Evolutionary conservation across 2,113 vertebrate species (phyloP), one percentile per base, ranked within the genome.

Genomic region (Coryphaenoides rupestris): DNA sequence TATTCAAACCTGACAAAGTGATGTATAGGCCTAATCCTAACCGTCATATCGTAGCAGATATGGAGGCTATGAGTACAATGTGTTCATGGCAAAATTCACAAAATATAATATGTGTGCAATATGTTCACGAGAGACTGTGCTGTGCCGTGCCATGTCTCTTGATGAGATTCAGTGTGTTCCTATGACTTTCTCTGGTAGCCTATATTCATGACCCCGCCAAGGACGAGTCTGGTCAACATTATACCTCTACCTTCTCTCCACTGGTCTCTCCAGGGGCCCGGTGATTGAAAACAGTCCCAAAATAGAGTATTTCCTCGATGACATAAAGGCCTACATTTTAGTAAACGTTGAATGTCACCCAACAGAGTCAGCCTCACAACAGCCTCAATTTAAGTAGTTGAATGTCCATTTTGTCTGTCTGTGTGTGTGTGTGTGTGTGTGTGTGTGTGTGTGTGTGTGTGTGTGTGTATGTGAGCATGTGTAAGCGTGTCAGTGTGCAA

Each of bases 171-270:
- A 40, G 33, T 40, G 9, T 80, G 75, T 59, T 81, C 76, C 64
- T 65, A 66, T 78, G 81, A 60, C 57, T 73, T 52, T 78, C 69
- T 77, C 68, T 75, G 69, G 72, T 75, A 78, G 77, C 65, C 67
- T 63, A 70, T 68, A 75, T 73, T 87, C 80, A 85, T 75, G 79
- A 72, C 80, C 64, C 55, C 57, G 75, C 80, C 80, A 84, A 87
- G 77, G 81, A 79, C 73, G 22, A 52, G 21, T 78, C 72, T 40
- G 33, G 33, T 86, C 77, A 78, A 77, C 80, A 76, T 59, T 59
- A 21, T 52, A 60, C 66, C 33, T 70, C 28, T 69, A 66, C 55
- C 63, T 61, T 67, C 55, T 23, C 64, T 63, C 40, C 58, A 21
- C 22, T 22, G 68, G 66, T 66, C 73, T 83, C 83, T 72, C 74